Conservation (phyloP, 2,888 invertebrate genomes). For the Caenorhabditis auriculariae region DNA sequence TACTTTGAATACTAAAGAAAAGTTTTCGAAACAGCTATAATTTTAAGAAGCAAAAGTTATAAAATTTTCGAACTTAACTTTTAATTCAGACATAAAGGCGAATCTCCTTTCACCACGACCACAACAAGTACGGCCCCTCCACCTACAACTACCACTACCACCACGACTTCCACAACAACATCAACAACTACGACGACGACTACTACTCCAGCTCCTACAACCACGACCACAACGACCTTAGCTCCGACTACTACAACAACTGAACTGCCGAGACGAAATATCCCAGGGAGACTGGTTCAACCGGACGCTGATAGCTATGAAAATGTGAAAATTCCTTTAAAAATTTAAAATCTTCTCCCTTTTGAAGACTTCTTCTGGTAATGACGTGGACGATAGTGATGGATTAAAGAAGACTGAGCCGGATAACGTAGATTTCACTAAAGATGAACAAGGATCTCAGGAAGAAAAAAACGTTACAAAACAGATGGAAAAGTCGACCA, state of each 20-base stretch:
- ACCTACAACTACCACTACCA: slow-evolving; percentile 14
- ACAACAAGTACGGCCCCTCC: slow-evolving; percentile 11
- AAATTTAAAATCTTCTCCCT: slow-evolving; percentile 10
- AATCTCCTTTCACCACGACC: slow-evolving; percentile 31
- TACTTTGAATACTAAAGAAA: too few species aligned
- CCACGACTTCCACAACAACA: slow-evolving; percentile 13
- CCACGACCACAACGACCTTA: slow-evolving; percentile 13
- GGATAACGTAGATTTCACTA: slow-evolving; percentile 20
- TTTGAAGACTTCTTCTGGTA: background rate
- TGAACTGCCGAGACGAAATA: slow-evolving; percentile 11
- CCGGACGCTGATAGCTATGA: slow-evolving; percentile 28
- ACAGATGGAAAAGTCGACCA: too few species aligned
- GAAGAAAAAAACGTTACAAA: too few species aligned
- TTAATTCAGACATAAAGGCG: slow-evolving; percentile 21
- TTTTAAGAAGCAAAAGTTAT: too few species aligned
- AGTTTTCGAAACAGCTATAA: too few species aligned
- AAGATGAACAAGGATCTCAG: slow-evolving; percentile 19
- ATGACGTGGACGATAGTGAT: background rate
- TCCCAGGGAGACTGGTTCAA: slow-evolving; percentile 24
- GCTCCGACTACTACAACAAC: slow-evolving; percentile 13
- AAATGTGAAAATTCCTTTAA: slow-evolving; percentile 10
- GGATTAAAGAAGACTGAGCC: slow-evolving; percentile 12
- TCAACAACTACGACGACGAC: slow-evolving; percentile 5
- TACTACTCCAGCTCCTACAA: slow-evolving; percentile 1
- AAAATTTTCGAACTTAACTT: background rate